Base-by-base conservation (phyloP, 1,140 invertebrate genomes). In the Coboldia fuscipes region DNA sequence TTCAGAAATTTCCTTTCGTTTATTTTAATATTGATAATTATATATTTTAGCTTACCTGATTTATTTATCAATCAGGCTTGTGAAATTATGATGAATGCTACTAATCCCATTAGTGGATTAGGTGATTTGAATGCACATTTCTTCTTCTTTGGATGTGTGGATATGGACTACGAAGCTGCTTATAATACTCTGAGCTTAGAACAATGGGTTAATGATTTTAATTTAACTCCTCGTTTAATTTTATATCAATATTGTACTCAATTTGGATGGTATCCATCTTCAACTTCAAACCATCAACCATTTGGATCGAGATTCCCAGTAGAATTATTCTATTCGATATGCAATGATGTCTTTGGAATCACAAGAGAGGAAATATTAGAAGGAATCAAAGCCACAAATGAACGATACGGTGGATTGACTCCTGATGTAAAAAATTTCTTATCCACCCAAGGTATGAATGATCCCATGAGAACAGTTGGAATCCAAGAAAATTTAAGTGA, bases 221-320 rank as follows among this genome's bases (percentile, higher is more conserved):
- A n/a, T n/a, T 16, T 23, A 9, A 14, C n/a, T 8, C 20, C 23
- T 45, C 60, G 68, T 15, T 65, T 66, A 43, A 80, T 75, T 75
- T 58, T 53, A 3, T 76, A 72, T 43, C 75, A 79, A 50, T 76
- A 72, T 0, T 81, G 77, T 50, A 68, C 65, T 14, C 75, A 80
- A 47, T 81, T 68, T 43, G 76, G 73, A 24, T 80, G 70, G 51
- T 80, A 64, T 47, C 74, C 78, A 51, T 72, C 72, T 1, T 63
- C 71, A 0, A 61, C 58, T 31, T 62, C 58, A 2, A 34, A 41
- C 0, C 44, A 52, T 13, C 70, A 72, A 37, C 65, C 70, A 0
- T 80, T 78, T 43, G 72, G 73, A 20, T 44, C 55, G 63, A 3
- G 23, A 8, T 24, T 24, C n/a, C 23, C 23, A 8, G 23, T n/a